phyloP scores from a whole-genome alignment of 2,888 invertebrate genomes.

The Omphaloscelis lunosa region DNA sequence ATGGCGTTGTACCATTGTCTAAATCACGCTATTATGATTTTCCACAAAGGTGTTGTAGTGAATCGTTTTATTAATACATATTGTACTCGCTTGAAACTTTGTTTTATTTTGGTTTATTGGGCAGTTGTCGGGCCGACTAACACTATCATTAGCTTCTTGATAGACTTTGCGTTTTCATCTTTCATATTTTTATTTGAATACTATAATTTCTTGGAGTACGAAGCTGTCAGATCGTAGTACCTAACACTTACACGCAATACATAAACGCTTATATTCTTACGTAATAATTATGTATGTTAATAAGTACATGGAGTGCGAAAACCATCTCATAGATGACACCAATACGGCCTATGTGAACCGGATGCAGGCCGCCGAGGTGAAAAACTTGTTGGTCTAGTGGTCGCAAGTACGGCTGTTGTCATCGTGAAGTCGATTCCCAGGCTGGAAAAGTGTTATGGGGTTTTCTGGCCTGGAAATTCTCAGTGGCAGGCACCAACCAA shows the following conservation, averaged over 20 bases:
- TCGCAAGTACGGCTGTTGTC: neutral
- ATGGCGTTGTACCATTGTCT: too few relatives aligned
- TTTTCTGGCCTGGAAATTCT: neutral
- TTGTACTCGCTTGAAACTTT: too few relatives aligned
- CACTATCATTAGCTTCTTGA: neutral
- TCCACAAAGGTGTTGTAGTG: too few relatives aligned
- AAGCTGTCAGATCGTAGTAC: constrained; percentile 4
- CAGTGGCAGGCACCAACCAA: neutral
- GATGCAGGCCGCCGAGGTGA: constrained; percentile 8
- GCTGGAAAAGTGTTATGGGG: neutral
- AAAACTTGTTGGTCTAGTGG: neutral
- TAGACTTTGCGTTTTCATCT: neutral
- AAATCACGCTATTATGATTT: too few relatives aligned
- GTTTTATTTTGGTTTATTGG: too few relatives aligned
- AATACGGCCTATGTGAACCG: constrained; percentile 43
- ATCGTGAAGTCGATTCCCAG: too few relatives aligned
- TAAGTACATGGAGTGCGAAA: constrained; percentile 28
- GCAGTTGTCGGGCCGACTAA: too few relatives aligned
- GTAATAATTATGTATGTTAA: constrained; percentile 42
- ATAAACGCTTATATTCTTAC: constrained; percentile 33
- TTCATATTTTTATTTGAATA: neutral
- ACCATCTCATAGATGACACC: constrained; percentile 50
- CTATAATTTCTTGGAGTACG: constrained; percentile 8
- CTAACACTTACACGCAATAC: constrained; percentile 22
- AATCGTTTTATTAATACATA: too few relatives aligned